These are phyloP conservation scores for Epinephelus cyanopodus DNA, from an alignment of 2,113 vertebrate species.

Conservation along the genomic window DNA sequence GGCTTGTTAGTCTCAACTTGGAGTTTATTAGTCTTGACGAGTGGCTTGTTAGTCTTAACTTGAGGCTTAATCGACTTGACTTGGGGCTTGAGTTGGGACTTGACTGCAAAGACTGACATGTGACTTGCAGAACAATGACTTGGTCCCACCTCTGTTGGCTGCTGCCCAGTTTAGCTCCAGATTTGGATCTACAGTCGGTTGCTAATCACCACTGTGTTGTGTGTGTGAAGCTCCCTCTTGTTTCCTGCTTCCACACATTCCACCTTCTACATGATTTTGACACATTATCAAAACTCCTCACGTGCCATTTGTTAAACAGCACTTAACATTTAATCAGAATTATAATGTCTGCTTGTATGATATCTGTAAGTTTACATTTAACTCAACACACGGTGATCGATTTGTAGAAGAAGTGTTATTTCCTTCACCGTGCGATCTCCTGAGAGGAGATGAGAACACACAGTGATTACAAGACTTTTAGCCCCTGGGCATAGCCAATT, in stretches of 20 bases:
- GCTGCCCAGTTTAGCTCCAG: constrained; percentile 1
- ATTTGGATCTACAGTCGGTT: neutral
- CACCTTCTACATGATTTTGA: neutral
- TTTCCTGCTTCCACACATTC: constrained; percentile 11
- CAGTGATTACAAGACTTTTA: constrained; percentile 35
- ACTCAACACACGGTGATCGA: constrained; percentile 1
- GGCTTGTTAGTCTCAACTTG: too few species aligned
- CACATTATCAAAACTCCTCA: constrained; percentile 1
- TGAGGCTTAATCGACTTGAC: too few species aligned
- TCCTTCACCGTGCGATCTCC: neutral
- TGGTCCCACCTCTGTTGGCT: neutral
- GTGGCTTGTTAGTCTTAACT: too few species aligned
- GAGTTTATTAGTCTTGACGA: too few species aligned
- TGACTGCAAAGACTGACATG: too few species aligned
- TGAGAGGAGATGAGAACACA: constrained; percentile 10
- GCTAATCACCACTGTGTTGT: constrained; percentile 15
- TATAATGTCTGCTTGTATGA: constrained; percentile 12
- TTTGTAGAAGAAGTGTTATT: constrained; percentile 11
- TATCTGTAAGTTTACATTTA: constrained; percentile 34
- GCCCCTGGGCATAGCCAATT: constrained; percentile 52
- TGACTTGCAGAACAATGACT: too few species aligned
- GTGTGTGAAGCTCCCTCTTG: constrained; percentile 6
- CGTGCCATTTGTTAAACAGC: constrained; percentile 3
- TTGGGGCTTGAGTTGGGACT: too few species aligned
- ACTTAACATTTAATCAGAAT: constrained; percentile 21